A percentile compares a stretch with the other conserved stretches of the same genome.
Evolutionary conservation across 2,113 vertebrate genomes (phyloP).

Genomic region (Xenus cinereus): DNA sequence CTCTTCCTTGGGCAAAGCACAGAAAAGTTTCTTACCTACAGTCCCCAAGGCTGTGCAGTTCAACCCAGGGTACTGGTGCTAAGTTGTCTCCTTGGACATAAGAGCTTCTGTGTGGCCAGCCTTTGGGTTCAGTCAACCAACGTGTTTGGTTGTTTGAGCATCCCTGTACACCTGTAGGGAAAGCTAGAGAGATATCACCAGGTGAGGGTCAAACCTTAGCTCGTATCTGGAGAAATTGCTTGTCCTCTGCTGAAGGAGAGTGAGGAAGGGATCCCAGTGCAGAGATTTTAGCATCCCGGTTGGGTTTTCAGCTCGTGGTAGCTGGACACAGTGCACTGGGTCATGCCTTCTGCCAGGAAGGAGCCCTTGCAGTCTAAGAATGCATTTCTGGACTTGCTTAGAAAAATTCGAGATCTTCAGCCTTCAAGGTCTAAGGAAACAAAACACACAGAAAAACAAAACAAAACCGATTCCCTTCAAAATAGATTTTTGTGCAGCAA

Average conservation of each 20-base stretch:
- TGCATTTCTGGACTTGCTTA: not conserved
- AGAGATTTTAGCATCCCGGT: not conserved
- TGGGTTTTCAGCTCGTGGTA: not conserved
- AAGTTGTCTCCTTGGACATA: not conserved
- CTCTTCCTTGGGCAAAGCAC: not conserved
- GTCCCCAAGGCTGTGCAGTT: not conserved
- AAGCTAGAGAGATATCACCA: not conserved
- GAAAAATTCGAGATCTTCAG: not conserved
- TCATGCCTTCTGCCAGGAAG: not conserved
- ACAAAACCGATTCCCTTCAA: not conserved
- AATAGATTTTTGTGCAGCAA: not conserved
- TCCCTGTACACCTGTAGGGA: not conserved
- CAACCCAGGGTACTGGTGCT: not conserved
- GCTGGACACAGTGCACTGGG: not conserved
- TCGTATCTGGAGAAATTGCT: not conserved
- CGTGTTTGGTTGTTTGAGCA: not conserved
- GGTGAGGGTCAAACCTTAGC: not conserved
- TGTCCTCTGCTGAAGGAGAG: accelerated
- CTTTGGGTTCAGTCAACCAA: not conserved
- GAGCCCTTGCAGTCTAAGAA: not conserved
- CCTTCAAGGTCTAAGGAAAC: not conserved
- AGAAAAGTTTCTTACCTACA: not conserved
- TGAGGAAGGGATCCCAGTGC: not conserved
- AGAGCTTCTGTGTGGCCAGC: not conserved
- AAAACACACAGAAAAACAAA: not conserved